Evolutionary conservation across 2,888 invertebrate genomes (phyloP).

Genomic region (Dolomedes plantarius): DNA sequence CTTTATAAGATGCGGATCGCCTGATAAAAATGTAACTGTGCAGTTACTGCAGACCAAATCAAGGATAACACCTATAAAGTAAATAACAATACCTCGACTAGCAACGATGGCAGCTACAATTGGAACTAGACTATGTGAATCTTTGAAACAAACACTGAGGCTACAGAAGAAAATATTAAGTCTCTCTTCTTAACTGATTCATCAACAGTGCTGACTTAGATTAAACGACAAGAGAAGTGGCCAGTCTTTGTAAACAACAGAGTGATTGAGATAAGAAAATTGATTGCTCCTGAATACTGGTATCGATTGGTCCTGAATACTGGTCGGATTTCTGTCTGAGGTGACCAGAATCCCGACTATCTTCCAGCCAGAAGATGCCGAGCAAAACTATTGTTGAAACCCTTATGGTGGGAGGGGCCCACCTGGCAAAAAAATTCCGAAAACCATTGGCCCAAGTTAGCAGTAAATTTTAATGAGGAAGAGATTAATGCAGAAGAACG

Average conservation of each 20-base stretch:
- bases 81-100: background rate
- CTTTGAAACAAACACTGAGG: background rate
- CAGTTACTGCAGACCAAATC: no score
- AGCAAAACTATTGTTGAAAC: background rate
- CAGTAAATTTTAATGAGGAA: background rate
- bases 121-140: background rate
- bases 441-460: conserved; percentile 2
- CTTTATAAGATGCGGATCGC: conserved; percentile 7
- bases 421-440: background rate
- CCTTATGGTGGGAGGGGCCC: conserved; percentile 26
- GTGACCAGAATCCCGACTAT: no score
- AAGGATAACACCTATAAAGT: no score
- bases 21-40: no score
- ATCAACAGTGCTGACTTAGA: background rate
- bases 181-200: background rate
- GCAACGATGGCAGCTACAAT: conserved; percentile 7
- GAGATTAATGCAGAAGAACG: background rate
- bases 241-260: conserved; percentile 25
- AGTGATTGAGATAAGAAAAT: conserved; percentile 16
- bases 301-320: no score
- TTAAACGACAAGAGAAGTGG: conserved; percentile 9
- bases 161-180: background rate
- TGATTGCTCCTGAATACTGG: background rate
- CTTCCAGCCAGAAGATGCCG: conserved; percentile 8
- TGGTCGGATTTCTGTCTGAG: no score